Percentiles rank a stretch among this genome's conserved stretches.
Evolutionary conservation across 2,888 invertebrate genomes (phyloP).

Genomic region (Eupithecia insigniata): DNA sequence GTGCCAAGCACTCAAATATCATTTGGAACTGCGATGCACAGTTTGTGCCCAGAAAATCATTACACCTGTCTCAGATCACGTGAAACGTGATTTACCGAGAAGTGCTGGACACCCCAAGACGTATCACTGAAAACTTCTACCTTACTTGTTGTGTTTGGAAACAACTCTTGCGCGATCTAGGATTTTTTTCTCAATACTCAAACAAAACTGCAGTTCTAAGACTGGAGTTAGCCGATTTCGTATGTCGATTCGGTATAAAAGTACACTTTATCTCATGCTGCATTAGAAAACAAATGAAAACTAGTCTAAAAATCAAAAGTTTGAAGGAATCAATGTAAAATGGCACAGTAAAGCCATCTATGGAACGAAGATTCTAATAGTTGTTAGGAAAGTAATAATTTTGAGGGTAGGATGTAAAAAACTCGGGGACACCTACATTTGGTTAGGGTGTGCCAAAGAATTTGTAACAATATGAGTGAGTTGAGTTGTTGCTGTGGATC

Average conservation of each 20-base stretch:
- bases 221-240: neutral
- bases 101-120: slow-evolving; percentile 68
- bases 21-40: slow-evolving; percentile 55
- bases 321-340: neutral
- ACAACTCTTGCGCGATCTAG: slow-evolving; percentile 55
- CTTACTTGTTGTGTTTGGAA: slow-evolving; percentile 31
- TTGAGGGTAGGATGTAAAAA: slow-evolving; percentile 6
- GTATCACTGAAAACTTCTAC: slow-evolving; percentile 10
- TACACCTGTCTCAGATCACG: slow-evolving; percentile 50
- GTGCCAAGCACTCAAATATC: slow-evolving; percentile 51
- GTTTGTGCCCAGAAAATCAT: slow-evolving; percentile 51
- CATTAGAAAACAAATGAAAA: neutral
- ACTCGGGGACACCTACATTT: neutral
- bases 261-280: neutral
- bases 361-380: neutral
- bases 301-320: neutral
- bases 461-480: neutral
- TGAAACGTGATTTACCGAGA: slow-evolving; percentile 65
- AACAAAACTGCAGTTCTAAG: neutral
- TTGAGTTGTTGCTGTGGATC: neutral
- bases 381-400: neutral
- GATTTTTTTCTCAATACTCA: neutral
- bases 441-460: neutral
- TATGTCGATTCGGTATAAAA: neutral
- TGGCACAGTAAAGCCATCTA: slow-evolving; percentile 23